A percentile compares a stretch with the other conserved stretches of the same genome.
Conservation (phyloP, 2,113 vertebrate species). For the Petrocephalus microphthalmus region DNA sequence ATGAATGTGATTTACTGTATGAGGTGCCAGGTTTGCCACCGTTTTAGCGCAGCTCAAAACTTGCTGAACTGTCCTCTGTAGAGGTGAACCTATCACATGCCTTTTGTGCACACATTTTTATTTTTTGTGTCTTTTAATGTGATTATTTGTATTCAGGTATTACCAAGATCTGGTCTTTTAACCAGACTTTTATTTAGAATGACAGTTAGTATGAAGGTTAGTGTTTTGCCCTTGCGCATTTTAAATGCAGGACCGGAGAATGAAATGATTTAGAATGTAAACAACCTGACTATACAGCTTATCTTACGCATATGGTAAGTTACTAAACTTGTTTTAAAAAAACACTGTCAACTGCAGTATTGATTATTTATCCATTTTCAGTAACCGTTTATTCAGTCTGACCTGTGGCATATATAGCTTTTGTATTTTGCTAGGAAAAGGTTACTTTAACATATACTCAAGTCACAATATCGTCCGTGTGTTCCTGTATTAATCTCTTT, state of each 20-base stretch:
- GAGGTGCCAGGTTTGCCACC: not conserved
- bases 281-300: not conserved
- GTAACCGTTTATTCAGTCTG: not conserved
- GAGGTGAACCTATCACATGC: not conserved
- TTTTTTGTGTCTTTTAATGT: not conserved
- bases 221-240: not conserved
- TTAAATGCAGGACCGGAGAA: not conserved
- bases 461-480: not conserved
- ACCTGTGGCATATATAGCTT: not conserved
- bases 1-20: not conserved
- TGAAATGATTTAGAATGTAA: not conserved
- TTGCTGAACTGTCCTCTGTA: not conserved
- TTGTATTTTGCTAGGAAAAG: not conserved
- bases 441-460: not conserved
- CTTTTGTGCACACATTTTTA: not conserved
- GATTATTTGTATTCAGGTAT: not conserved
- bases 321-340: not conserved
- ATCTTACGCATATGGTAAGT: not conserved
- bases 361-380: not conserved
- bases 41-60: not conserved
- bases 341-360: not conserved
- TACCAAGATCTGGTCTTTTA: not conserved
- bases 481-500: conserved; percentile 28
- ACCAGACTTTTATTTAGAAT: not conserved
- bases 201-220: not conserved